Evolutionary conservation across 2,113 vertebrate genomes (phyloP), one percentile per base, ranked within the genome.

Genomic region (Etheostoma cragini): DNA sequence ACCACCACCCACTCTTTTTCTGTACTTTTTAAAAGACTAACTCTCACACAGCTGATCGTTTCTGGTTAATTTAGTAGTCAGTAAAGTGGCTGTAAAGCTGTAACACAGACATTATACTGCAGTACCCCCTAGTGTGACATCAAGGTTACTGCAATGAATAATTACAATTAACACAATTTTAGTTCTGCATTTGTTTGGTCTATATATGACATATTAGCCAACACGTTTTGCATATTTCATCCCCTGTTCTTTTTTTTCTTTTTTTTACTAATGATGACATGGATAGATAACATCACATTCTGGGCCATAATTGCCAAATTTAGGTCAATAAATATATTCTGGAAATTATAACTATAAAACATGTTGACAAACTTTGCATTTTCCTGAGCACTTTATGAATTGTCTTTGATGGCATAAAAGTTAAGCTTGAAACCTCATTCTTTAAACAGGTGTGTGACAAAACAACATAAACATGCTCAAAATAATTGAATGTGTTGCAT

Each of bases 101-200:
- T 0, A 26, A 15, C 3, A 17, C n/a, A 62, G 22, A 16, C 0
- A 0, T 78, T 81, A 60, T 84, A 13, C 84, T 54, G 75, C 80
- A 83, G 76, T 84, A 1, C 78, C 73, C 63, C 61, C 89, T 61
- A 26, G 80, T 86, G 89, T 19, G 0, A 3, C 6, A 8, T 5
- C 6, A 1, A 49, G 4, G 56, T 17, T 66, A 80, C 24, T 80
- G 57, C 78, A 56, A 16, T 0, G 5, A 13, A 8, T 13, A 12
- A 33, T 42, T 42, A 5, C 8, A 8, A 0, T 17, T 54, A 16
- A 13, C 49, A 15, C 7, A 3, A 10, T 14, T 60, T 47, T 5
- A 8, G 6, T 16, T 16, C 6, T 14, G 24, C 13, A 16, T 19
- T 22, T 33, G 17, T 22, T 35, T 49, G 42, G 38, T 46, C 7